phyloP scores from a whole-genome alignment of 2,113 vertebrate genomes.

The Gobius niger region DNA sequence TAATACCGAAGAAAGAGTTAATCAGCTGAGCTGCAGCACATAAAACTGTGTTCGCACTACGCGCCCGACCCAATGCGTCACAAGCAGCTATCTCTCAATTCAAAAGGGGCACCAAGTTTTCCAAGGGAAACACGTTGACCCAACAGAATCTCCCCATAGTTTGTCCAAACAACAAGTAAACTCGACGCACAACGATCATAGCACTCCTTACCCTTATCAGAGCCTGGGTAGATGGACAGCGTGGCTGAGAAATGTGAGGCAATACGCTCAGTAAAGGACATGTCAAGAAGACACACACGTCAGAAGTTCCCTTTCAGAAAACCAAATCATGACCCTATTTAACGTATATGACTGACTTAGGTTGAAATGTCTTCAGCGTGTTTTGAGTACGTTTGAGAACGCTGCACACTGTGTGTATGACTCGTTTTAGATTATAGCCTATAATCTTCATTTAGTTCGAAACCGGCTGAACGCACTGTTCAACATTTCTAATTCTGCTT shows the following conservation, averaged over 20 bases:
- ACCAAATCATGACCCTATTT: slow-evolving; percentile 14
- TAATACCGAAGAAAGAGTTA: slow-evolving; percentile 40
- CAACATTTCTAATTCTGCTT: slow-evolving; percentile 15
- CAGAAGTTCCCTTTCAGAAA: slow-evolving; percentile 23
- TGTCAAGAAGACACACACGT: slow-evolving; percentile 21
- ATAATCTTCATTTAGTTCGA: too few species aligned
- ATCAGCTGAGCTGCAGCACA: slow-evolving; percentile 23
- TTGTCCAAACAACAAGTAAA: slow-evolving; percentile 37
- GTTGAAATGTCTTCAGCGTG: background rate
- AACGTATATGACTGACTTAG: slow-evolving; percentile 4
- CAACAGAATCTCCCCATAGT: background rate
- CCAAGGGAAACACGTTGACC: slow-evolving; percentile 21
- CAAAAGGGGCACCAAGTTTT: slow-evolving; percentile 37
- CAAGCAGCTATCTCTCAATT: slow-evolving; percentile 2
- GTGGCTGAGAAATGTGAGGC: slow-evolving; percentile 39
- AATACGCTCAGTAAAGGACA: slow-evolving; percentile 26
- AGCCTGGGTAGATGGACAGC: slow-evolving; percentile 24
- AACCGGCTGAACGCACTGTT: background rate
- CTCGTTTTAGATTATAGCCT: too few species aligned
- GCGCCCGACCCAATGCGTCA: background rate
- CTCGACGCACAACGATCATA: slow-evolving; percentile 42
- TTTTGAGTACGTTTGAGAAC: background rate
- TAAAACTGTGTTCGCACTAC: slow-evolving; percentile 39
- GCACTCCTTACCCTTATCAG: slow-evolving; percentile 51
- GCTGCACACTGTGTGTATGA: slow-evolving; percentile 6